Base-by-base conservation (phyloP, 2,888 invertebrate species). In the Eupithecia subfuscata region DNA sequence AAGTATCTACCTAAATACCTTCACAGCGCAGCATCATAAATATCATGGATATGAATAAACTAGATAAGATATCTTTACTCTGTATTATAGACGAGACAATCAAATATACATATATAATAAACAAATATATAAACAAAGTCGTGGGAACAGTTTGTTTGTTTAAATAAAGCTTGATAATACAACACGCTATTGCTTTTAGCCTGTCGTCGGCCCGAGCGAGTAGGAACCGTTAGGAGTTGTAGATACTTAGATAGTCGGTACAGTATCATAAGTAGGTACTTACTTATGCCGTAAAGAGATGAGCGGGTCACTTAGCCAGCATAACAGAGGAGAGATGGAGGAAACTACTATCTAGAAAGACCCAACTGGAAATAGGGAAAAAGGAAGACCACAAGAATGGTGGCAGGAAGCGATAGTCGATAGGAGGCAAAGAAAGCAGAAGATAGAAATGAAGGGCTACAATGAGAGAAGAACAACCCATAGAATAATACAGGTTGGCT, bases 111-210 rank as follows among this genome's bases (percentile, higher is more conserved):
- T 18, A 37, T 65, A 3, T 65, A 65, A 37, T 40, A 11, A 64
- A 34, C 64, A 30, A 64, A 65, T 65, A 65, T n/a, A 40, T 6
- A 67, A 67, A 67, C 65, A 67, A 40, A 12, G n/a, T 37, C 65
- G 30, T 67, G 65, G 34, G 65, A 67, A 67, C 30, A 64, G 65
- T n/a, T 40, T 67, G n/a, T 67, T 34, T 67, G n/a, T 37, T 12
- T 60, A 25, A 22, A 22, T 56, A 34, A 65, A 18, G 40, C 40
- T 67, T 37, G 40, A 40, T 67, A 40, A 34, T 67, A n/a, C 37
- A 37, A 67, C 65, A 67, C 40, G 65, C 65, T 11, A 67, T 67
- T 67, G 65, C 65, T 67, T 22, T 67, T 67, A 67, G 40, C 34
- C 65, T 67, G 65, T 67, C 65, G 65, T 67, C 65, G n/a, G 12